These are phyloP conservation scores for Spatulosminthurus flaviceps DNA, from an alignment of 2,888 invertebrate genomes.

Conservation along the genomic window DNA sequence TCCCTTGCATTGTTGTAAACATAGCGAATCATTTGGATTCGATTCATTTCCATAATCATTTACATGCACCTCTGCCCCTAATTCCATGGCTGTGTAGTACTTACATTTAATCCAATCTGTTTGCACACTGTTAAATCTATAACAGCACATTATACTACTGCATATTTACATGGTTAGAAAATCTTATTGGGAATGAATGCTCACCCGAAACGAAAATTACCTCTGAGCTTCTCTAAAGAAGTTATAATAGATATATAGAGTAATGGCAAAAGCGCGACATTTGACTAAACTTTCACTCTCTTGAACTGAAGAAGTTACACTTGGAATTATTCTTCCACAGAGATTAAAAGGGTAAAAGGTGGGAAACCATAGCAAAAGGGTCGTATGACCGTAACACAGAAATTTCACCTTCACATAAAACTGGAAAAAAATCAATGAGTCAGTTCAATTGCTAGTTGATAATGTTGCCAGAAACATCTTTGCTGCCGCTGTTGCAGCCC, in stretches of 20 bases:
- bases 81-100: too few species aligned
- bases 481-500: slow-evolving; percentile 43
- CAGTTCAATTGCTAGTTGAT: slow-evolving; percentile 35
- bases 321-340: background rate
- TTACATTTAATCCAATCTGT: too few species aligned
- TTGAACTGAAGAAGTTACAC: background rate
- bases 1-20: background rate
- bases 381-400: slow-evolving; percentile 39
- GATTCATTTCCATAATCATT: too few species aligned
- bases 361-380: slow-evolving; percentile 47
- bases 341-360: slow-evolving; percentile 37
- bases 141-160: background rate
- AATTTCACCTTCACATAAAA: slow-evolving; percentile 45
- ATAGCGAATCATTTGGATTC: too few species aligned
- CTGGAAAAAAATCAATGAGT: slow-evolving; percentile 43
- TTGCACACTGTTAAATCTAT: too few species aligned
- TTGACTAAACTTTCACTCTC: slow-evolving; percentile 39
- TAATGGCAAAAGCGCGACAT: background rate
- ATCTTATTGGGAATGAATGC: slow-evolving; percentile 7
- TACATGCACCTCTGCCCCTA: too few species aligned
- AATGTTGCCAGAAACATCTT: slow-evolving; percentile 43
- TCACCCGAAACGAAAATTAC: slow-evolving; percentile 1
- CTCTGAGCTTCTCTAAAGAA: too few species aligned
- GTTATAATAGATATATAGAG: too few species aligned
- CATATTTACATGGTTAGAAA: background rate